A percentile compares a stretch with the other conserved stretches of the same genome.
phyloP scores from a whole-genome alignment of 2,113 vertebrate species.

The Rattus rattus region DNA sequence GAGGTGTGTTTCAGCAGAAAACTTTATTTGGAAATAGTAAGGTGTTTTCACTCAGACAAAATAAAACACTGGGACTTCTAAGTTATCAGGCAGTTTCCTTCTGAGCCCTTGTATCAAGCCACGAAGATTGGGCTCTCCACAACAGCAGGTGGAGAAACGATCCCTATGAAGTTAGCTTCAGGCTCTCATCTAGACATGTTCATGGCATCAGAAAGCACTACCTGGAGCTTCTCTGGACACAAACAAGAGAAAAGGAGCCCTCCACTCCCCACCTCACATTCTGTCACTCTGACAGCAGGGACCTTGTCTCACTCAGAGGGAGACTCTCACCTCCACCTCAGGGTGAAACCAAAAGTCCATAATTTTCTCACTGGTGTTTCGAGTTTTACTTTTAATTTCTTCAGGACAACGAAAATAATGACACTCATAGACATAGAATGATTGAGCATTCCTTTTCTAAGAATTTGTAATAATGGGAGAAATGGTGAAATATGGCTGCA shows the following conservation, averaged over 20 bases:
- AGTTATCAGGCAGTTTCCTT: slow-evolving; percentile 50
- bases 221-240: slow-evolving; percentile 41
- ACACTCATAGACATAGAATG: slow-evolving; percentile 35
- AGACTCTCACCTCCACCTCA: neutral
- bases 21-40: slow-evolving; percentile 51
- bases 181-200: slow-evolving; percentile 56
- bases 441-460: neutral
- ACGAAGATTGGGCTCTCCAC: neutral
- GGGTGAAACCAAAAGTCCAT: slow-evolving; percentile 2
- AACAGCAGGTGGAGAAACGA: slow-evolving; percentile 7
- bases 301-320: slow-evolving; percentile 28
- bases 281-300: slow-evolving; percentile 42
- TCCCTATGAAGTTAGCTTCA: slow-evolving; percentile 41
- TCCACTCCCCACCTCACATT: neutral
- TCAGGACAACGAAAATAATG: slow-evolving; percentile 38
- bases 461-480: neutral
- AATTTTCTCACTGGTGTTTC: slow-evolving; percentile 56
- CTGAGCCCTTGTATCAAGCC: slow-evolving; percentile 40
- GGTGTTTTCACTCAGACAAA: slow-evolving; percentile 43
- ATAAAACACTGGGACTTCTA: neutral
- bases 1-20: slow-evolving; percentile 40
- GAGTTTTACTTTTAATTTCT: slow-evolving; percentile 61
- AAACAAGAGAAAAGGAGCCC: slow-evolving; percentile 3
- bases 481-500: neutral
- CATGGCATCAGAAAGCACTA: slow-evolving; percentile 10